Base-by-base conservation (phyloP, 1,140 invertebrate genomes). In the Lepidurus apus region DNA sequence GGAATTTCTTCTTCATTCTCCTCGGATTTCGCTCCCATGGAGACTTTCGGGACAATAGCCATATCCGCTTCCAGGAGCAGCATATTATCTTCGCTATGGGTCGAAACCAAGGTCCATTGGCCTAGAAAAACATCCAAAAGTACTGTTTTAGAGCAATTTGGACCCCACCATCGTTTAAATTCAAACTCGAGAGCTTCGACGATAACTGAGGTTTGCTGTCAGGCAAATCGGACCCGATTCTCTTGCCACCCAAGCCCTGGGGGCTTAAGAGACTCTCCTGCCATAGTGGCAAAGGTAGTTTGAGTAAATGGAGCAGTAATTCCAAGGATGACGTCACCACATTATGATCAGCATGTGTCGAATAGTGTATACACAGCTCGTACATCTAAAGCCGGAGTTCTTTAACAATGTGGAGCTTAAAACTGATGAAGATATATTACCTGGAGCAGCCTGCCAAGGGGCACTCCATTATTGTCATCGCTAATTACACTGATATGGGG, bases 241-340 rank as follows among this genome's bases (percentile, higher is more conserved):
- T 42, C 42, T 26, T 65, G 44, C 42, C 65, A 53, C 42, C 7
- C 76, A 90, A 87, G 74, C 89, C 88, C 82, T 88, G 82, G 79
- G 87, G 82, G 78, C 88, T 87, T 24, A 90, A 82, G 10, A 96
- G 84, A 42, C 89, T 85, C 11, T 84, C 81, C 42, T 90, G 84
- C 8, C 95, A 85, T 9, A 88, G 84, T n/a, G 88, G 85, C 24
- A 88, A 88, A 10, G 90, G 89, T 79, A 88, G 88, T 76, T 90
- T 89, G 0, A 97, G 84, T 5, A 96, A 82, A 79, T 92, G 89
- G 75, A 90, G 90, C 13, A 96, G 85, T 42, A 92, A 92, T 86
- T 97, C 95, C 81, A 96, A 86, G 24, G 92, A 88, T 8, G 93
- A 89, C 80, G 93, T 94, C 76, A 94, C 89, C n/a, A 95, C 88